Evolutionary conservation across 2,888 invertebrate genomes (phyloP).

Genomic region (Choristoneura rosaceana): DNA sequence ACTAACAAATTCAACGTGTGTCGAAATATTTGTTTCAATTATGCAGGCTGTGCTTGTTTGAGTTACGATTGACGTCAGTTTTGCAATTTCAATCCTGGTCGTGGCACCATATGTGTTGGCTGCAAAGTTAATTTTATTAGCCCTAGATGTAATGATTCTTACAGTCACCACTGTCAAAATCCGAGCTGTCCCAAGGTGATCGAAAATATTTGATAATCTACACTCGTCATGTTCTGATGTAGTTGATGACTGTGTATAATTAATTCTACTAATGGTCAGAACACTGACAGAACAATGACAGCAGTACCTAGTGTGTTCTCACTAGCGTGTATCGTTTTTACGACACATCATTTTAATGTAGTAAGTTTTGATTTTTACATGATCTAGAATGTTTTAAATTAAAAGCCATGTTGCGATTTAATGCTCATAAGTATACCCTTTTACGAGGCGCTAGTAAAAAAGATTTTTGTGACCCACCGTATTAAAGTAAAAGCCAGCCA

Average conservation of each 20-base stretch:
- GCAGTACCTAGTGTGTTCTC: neutral
- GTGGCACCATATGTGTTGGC: neutral
- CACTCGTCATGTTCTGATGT: too few species aligned
- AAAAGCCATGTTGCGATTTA: constrained; percentile 26
- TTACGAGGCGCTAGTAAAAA: constrained; percentile 40
- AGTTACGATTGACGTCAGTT: neutral
- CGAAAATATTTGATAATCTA: too few species aligned
- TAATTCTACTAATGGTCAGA: neutral
- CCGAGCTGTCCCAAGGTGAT: too few species aligned
- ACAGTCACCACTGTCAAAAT: too few species aligned
- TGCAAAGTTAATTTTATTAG: neutral
- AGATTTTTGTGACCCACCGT: constrained; percentile 36
- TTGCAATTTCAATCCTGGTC: neutral
- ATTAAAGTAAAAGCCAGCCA: constrained; percentile 38
- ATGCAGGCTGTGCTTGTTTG: constrained; percentile 9
- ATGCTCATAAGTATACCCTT: constrained; percentile 33
- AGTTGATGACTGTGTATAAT: neutral
- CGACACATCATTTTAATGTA: neutral
- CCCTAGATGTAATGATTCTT: neutral
- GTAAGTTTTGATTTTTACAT: neutral
- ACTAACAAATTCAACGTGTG: constrained; percentile 47
- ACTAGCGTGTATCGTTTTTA: too few species aligned
- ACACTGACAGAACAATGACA: neutral
- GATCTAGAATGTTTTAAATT: constrained; percentile 25
- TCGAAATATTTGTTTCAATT: constrained; percentile 34